These are phyloP conservation scores for Monopis laevigella DNA, from an alignment of 2,888 invertebrate species.

Conservation along the genomic window DNA sequence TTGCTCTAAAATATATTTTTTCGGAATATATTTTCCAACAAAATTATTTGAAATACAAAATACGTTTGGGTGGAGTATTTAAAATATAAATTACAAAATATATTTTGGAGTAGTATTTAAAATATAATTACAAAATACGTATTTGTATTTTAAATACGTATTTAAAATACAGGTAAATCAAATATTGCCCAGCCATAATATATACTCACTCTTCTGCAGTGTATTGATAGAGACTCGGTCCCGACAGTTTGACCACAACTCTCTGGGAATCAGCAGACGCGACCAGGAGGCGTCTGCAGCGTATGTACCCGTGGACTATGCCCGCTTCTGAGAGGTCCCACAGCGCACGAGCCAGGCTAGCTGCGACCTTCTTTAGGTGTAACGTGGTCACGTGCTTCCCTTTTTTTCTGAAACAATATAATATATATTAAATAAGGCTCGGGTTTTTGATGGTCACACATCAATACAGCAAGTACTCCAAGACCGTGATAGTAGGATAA, in stretches of 20 bases:
- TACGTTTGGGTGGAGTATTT: too few species aligned
- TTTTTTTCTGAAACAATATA: slow-evolving; percentile 37
- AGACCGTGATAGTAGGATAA: slow-evolving; percentile 81
- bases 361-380: slow-evolving; percentile 84
- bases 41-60: too few species aligned
- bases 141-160: too few species aligned
- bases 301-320: slow-evolving; percentile 85
- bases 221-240: slow-evolving; percentile 78
- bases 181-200: background rate
- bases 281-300: slow-evolving; percentile 85
- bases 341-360: slow-evolving; percentile 83
- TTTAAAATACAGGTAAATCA: too few species aligned
- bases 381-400: slow-evolving; percentile 66
- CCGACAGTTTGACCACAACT: slow-evolving; percentile 82
- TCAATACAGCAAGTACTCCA: slow-evolving; percentile 83
- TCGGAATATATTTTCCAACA: too few species aligned
- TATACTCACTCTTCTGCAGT: slow-evolving; percentile 72
- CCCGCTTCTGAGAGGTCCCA: slow-evolving; percentile 88
- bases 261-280: slow-evolving; percentile 71
- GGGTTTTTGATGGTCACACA: too few species aligned
- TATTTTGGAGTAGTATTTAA: too few species aligned
- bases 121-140: too few species aligned
- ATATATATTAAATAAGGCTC: too few species aligned
- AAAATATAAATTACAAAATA: too few species aligned
- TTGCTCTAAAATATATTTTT: too few species aligned